phyloP scores from a whole-genome alignment of 2,113 vertebrate genomes.

The Alouatta palliata region DNA sequence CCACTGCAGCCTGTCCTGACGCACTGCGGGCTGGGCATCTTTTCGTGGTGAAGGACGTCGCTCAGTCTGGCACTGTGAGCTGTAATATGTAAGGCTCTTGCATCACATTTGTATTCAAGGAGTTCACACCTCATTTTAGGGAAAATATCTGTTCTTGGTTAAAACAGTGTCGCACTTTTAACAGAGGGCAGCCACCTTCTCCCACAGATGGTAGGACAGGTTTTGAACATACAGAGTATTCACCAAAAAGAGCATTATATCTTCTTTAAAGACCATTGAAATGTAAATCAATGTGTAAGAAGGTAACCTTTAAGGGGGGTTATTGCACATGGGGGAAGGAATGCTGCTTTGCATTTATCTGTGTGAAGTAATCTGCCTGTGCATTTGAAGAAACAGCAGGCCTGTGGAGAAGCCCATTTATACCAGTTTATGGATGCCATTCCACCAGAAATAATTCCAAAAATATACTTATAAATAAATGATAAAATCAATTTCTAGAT shows the following conservation, averaged over 20 bases:
- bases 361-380: neutral
- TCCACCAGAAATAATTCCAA: neutral
- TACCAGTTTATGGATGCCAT: neutral
- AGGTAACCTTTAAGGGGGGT: neutral
- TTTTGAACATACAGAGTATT: neutral
- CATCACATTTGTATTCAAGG: neutral
- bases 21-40: neutral
- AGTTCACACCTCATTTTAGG: neutral
- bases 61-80: neutral
- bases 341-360: neutral
- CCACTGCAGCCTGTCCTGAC: neutral
- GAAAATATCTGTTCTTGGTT: neutral
- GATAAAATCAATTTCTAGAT: constrained; percentile 49
- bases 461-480: constrained; percentile 63
- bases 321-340: neutral
- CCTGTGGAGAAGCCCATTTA: constrained; percentile 29
- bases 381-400: neutral
- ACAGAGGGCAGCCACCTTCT: neutral
- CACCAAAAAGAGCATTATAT: neutral
- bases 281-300: neutral
- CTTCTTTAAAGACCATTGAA: neutral
- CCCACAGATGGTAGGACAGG: neutral
- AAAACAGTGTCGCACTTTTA: neutral
- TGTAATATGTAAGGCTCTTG: neutral
- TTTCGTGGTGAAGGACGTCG: neutral